Evolutionary conservation across 2,113 vertebrate genomes (phyloP), one percentile per base, ranked within the genome.

Genomic region (Empidonax alnorum): DNA sequence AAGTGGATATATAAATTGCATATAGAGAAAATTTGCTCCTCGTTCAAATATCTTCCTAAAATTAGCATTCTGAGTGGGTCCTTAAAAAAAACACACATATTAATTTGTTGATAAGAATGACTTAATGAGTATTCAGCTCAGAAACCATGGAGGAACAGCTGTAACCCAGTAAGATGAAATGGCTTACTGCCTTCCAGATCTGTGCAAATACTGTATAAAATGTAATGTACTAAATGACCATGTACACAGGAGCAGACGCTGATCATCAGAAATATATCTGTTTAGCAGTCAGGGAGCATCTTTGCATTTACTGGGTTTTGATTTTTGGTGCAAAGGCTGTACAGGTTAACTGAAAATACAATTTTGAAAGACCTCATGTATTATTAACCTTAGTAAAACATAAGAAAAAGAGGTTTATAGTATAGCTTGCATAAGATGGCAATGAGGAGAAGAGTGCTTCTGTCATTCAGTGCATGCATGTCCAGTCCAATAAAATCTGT

Each of bases 61-160:
- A 97, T 96, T 92, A 95, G 83, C 82, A 84, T 87, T 86, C 87
- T 84, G 87, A 84, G 65, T 80, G 44, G 42, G n/a, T 83, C 95
- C 76, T 87, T 94, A 58, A 89, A 95, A 84, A 84, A 86, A 62
- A 3, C 68, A 92, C 81, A 82, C 41, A 68, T 87, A 93, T 90
- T 90, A 92, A 96, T 93, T 87, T 88, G 67, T 94, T 61, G 61
- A 61, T 96, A 63, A 42, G 82, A 68, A 56, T 71, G 61, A 55
- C 50, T 93, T 89, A 35, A 84, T 83, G 74, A 72, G 69, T 89
- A 94, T 78, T 97, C 92, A 94, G 53, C 73, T 95, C 52, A 89
- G 81, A 95, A 96, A 92, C 59, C 78, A 72, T 58, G 66, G 74
- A 85, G 30, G 30, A 96, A 73, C 62, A 96, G 79, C 93, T 94